A percentile compares a stretch with the other conserved stretches of the same genome.
Conservation (phyloP, 2,888 invertebrate species). For the Tigriopus californicus region DNA sequence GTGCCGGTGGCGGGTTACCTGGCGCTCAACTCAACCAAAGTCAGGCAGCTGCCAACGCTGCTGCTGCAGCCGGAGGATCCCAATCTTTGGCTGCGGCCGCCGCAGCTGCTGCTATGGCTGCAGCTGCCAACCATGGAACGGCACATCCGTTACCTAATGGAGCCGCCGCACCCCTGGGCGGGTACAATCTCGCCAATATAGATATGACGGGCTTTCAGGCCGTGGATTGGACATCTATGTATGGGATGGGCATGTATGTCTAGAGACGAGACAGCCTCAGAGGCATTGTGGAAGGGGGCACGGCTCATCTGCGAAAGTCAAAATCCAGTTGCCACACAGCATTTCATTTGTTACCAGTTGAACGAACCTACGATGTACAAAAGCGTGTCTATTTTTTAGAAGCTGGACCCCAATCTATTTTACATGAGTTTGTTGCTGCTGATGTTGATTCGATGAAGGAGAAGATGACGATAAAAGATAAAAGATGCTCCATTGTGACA, state of each 20-base stretch:
- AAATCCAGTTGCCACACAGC: no score
- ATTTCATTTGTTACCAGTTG: no score
- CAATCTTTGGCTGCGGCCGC: constrained; percentile 10
- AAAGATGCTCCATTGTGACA: no score
- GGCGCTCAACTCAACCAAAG: neutral
- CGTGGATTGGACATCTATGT: constrained; percentile 77
- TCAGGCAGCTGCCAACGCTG: constrained; percentile 6
- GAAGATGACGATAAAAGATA: no score
- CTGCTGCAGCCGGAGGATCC: neutral
- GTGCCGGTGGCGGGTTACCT: neutral
- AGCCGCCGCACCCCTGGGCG: constrained; percentile 29
- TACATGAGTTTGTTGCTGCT: no score
- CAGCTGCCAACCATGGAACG: constrained; percentile 10
- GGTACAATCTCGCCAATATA: constrained; percentile 65
- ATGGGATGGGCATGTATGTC: constrained; percentile 82
- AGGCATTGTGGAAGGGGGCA: neutral
- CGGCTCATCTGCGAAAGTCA: no score
- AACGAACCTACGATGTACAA: no score
- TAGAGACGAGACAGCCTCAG: constrained; percentile 28
- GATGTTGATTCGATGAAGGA: no score
- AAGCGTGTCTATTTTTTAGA: no score
- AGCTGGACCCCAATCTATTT: no score
- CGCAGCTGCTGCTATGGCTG: constrained; percentile 12
- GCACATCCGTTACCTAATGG: constrained; percentile 17
- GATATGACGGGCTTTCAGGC: constrained; percentile 84